Percentiles rank a stretch among this genome's conserved stretches.
These are phyloP conservation scores for Gallirallus australis DNA, from an alignment of 2,797 vertebrate genomes.

Conservation along the genomic window DNA sequence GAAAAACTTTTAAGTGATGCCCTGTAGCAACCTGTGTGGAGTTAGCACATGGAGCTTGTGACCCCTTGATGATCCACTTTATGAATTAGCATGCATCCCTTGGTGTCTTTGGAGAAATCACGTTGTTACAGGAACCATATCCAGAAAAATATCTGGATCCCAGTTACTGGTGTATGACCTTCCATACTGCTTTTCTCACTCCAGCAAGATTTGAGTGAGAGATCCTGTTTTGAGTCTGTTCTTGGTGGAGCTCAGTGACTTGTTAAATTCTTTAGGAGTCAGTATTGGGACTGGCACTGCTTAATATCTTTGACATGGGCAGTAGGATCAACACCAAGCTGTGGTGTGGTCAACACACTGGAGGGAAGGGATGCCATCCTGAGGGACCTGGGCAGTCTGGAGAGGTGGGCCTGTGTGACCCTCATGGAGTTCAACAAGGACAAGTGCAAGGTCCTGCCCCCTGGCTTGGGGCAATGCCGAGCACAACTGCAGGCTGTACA, in stretches of 20 bases:
- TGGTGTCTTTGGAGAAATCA: not conserved
- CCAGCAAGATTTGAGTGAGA: not conserved
- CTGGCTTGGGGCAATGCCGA: too few species aligned
- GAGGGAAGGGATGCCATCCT: too few species aligned
- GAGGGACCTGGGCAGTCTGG: too few species aligned
- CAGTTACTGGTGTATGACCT: not conserved
- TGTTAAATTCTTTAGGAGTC: too few species aligned
- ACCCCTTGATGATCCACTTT: not conserved
- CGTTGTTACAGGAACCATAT: not conserved
- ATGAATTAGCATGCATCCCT: not conserved
- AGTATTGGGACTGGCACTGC: too few species aligned
- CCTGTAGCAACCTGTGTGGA: not conserved
- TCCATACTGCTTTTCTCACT: not conserved
- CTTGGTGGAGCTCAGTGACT: not conserved
- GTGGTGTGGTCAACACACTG: too few species aligned
- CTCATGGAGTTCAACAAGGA: too few species aligned
- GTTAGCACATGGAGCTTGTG: not conserved
- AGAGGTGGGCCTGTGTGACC: too few species aligned
- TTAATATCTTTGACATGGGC: too few species aligned
- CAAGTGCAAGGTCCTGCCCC: too few species aligned
- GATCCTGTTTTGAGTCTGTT: accelerated
- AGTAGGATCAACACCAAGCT: too few species aligned
- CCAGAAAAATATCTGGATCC: not conserved
- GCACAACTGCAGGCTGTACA: too few species aligned
- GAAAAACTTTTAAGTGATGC: not conserved